phyloP scores from a whole-genome alignment of 1,140 invertebrate genomes.

The Notospermus geniculatus region DNA sequence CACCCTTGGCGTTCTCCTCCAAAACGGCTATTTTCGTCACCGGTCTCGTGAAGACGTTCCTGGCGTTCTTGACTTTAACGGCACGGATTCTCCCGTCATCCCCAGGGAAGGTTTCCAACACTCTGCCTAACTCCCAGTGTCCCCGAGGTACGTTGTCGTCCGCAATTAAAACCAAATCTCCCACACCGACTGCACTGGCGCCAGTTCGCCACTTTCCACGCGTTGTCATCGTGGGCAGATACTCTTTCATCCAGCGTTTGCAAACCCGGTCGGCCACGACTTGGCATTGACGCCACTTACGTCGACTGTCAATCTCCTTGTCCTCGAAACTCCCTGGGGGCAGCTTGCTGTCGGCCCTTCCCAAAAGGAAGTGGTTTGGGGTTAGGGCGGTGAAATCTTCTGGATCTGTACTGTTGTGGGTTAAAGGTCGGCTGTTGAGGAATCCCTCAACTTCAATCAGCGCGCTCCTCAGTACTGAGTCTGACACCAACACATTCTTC shows the following conservation, averaged over 20 bases:
- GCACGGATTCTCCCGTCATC: no score
- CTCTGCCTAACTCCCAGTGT: no score
- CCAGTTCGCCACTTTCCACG: slow-evolving; percentile 1
- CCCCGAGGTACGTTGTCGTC: no score
- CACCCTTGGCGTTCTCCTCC: no score
- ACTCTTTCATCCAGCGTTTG: slow-evolving; percentile 18
- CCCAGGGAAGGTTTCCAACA: no score
- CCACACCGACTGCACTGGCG: background rate
- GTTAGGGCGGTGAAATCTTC: no score
- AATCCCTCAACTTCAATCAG: no score
- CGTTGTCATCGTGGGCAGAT: background rate
- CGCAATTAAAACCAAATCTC: no score
- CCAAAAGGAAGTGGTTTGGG: no score
- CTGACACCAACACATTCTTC: background rate
- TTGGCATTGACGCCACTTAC: slow-evolving; percentile 9
- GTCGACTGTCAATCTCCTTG: background rate
- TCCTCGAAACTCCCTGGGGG: slow-evolving; percentile 2
- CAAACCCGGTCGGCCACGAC: no score
- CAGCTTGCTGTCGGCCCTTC: slow-evolving; percentile 7
- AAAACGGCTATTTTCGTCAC: background rate
- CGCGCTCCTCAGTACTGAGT: slow-evolving; percentile 18
- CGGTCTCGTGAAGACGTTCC: background rate
- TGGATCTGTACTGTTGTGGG: slow-evolving; percentile 22
- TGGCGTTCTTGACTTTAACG: background rate
- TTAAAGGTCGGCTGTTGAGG: slow-evolving; percentile 33